phyloP scores from a whole-genome alignment of 1,140 invertebrate genomes.

The Tyrophagus putrescentiae region DNA sequence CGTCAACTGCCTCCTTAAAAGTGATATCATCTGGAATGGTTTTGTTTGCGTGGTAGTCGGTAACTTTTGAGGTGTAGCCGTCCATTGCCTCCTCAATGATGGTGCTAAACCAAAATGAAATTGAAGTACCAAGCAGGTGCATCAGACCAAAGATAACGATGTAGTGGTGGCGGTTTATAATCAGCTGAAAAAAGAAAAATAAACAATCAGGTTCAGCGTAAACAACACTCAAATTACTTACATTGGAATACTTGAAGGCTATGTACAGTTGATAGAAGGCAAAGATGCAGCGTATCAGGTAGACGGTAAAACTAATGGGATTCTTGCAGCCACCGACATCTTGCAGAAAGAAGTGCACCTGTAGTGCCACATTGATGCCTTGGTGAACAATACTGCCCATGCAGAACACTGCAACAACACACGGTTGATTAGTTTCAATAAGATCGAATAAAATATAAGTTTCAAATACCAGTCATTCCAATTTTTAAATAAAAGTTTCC shows the following conservation, averaged over 20 bases:
- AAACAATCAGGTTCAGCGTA: not conserved
- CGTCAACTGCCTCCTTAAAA: not conserved
- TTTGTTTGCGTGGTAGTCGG: not conserved
- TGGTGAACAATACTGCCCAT: constrained; percentile 55
- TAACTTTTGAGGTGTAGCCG: constrained; percentile 22
- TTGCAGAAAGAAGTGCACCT: constrained; percentile 41
- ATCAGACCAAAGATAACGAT: constrained; percentile 50
- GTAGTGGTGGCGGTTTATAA: constrained; percentile 42
- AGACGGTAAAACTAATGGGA: constrained; percentile 39
- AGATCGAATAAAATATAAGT: constrained; percentile 18
- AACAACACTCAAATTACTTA: constrained; percentile 26
- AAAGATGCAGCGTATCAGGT: constrained; percentile 49
- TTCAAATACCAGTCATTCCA: constrained; percentile 49
- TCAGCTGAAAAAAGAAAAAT: constrained; percentile 25
- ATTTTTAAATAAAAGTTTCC: constrained; percentile 56
- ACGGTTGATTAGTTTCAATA: constrained; percentile 7
- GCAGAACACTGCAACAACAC: constrained; percentile 33
- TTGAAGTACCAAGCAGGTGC: constrained; percentile 53
- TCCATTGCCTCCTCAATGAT: constrained; percentile 52
- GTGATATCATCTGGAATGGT: not conserved
- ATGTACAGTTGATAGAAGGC: constrained; percentile 54
- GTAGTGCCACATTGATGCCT: constrained; percentile 45
- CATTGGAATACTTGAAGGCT: constrained; percentile 58
- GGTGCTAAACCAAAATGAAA: constrained; percentile 56
- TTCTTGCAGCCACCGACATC: constrained; percentile 35